These are phyloP conservation scores for Littorina saxatilis DNA, from an alignment of 1,140 invertebrate genomes.

Conservation along the genomic window DNA sequence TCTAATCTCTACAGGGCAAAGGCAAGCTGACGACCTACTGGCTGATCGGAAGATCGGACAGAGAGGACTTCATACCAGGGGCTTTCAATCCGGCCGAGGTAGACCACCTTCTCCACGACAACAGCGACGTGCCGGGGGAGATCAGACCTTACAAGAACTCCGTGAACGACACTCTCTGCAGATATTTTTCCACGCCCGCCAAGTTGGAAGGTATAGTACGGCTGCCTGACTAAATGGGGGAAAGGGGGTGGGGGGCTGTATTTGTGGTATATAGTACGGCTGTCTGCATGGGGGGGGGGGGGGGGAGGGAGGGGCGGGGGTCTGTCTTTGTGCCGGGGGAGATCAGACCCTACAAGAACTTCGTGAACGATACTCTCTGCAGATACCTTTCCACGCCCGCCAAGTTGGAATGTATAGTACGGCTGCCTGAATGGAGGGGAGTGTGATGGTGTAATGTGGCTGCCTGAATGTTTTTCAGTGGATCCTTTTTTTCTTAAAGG, in stretches of 20 bases:
- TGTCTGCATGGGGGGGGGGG: too few species aligned
- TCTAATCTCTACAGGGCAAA: not conserved
- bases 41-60: not conserved
- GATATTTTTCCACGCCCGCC: not conserved
- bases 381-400: not conserved
- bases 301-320: too few species aligned
- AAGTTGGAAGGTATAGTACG: not conserved
- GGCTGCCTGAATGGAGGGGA: too few species aligned
- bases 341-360: not conserved
- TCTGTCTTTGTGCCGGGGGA: not conserved
- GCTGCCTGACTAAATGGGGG: too few species aligned
- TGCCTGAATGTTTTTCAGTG: too few species aligned
- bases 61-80: not conserved
- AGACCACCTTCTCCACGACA: not conserved
- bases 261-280: too few species aligned
- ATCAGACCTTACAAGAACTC: not conserved
- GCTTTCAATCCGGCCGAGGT: not conserved
- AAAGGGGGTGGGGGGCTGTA: too few species aligned
- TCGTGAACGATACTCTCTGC: not conserved
- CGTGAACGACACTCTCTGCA: not conserved
- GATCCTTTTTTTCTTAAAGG: too few species aligned
- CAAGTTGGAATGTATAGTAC: not conserved
- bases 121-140: not conserved
- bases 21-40: conserved; percentile 11
- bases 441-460: too few species aligned